Conservation (phyloP, 2,888 invertebrate genomes). For the Agrochola lota region DNA sequence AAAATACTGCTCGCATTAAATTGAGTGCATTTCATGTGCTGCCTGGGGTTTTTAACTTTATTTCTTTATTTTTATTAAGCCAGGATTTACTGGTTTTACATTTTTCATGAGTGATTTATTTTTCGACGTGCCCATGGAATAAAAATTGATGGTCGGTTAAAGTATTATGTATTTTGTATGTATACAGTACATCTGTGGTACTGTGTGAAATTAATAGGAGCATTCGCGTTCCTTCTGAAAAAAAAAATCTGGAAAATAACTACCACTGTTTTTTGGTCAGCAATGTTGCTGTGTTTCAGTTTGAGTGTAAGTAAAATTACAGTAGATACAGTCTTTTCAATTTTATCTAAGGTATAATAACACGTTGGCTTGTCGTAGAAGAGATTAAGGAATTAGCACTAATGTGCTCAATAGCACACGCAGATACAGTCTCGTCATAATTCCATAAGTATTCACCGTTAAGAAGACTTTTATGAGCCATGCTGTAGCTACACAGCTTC, state of each 20-base stretch:
- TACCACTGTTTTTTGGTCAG: neutral
- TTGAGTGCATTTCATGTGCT: conserved; percentile 47
- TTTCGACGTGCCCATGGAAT: conserved; percentile 30
- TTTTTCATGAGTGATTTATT: conserved; percentile 56
- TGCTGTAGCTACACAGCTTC: neutral
- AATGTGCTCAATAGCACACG: neutral
- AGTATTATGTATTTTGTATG: conserved; percentile 8
- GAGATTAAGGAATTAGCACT: neutral
- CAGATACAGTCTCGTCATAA: neutral
- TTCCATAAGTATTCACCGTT: neutral
- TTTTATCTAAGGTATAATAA: neutral
- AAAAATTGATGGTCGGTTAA: conserved; percentile 39
- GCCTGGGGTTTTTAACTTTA: conserved; percentile 40
- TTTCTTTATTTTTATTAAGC: conserved; percentile 50
- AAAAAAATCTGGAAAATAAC: neutral
- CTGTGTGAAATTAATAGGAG: neutral
- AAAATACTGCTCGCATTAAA: conserved; percentile 49
- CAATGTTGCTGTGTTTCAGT: neutral
- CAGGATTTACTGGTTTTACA: conserved; percentile 33
- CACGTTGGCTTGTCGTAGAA: neutral
- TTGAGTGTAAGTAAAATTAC: neutral
- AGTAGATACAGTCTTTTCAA: neutral
- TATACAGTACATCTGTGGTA: neutral
- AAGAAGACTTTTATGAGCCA: neutral
- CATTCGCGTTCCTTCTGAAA: neutral